phyloP scores from a whole-genome alignment of 2,888 invertebrate species.

The Stenoptilia bipunctidactyla region DNA sequence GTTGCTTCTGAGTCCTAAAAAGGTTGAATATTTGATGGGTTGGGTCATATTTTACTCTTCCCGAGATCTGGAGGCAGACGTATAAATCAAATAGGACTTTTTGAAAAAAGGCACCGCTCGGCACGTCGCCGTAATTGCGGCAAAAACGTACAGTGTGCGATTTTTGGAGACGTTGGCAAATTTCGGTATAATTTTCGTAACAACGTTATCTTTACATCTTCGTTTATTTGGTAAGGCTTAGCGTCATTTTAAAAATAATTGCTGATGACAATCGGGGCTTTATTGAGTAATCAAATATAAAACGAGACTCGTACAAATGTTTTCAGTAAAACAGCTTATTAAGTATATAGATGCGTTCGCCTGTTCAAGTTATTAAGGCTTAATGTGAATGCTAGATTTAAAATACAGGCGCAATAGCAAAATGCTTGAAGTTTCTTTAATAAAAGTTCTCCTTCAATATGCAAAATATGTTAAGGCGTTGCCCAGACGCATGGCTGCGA shows the following conservation, averaged over 20 bases:
- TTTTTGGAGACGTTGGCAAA: conserved; percentile 63
- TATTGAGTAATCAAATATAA: too few species aligned
- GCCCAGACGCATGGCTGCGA: conserved; percentile 8
- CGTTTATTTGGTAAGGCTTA: too few species aligned
- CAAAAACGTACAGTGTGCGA: conserved; percentile 61
- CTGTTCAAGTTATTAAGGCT: too few species aligned
- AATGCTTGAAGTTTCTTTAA: too few species aligned
- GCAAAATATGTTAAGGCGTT: conserved; percentile 2
- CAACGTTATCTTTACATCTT: conserved; percentile 23
- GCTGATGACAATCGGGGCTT: too few species aligned
- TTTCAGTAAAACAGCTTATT: too few species aligned
- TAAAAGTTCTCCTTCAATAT: not conserved
- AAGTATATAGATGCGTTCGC: too few species aligned
- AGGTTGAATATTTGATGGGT: conserved; percentile 60
- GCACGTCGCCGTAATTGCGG: conserved; percentile 60
- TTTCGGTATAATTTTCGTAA: conserved; percentile 25
- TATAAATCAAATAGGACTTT: conserved; percentile 61
- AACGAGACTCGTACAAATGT: too few species aligned
- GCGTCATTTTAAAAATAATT: too few species aligned
- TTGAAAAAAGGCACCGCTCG: conserved; percentile 50
- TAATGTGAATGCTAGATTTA: too few species aligned
- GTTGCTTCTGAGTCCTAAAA: conserved; percentile 48
- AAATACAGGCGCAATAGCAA: too few species aligned
- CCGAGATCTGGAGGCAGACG: conserved; percentile 43
- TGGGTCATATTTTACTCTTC: conserved; percentile 62